Conservation (phyloP, 2,797 vertebrate genomes). For the Cichlasoma orientale region DNA sequence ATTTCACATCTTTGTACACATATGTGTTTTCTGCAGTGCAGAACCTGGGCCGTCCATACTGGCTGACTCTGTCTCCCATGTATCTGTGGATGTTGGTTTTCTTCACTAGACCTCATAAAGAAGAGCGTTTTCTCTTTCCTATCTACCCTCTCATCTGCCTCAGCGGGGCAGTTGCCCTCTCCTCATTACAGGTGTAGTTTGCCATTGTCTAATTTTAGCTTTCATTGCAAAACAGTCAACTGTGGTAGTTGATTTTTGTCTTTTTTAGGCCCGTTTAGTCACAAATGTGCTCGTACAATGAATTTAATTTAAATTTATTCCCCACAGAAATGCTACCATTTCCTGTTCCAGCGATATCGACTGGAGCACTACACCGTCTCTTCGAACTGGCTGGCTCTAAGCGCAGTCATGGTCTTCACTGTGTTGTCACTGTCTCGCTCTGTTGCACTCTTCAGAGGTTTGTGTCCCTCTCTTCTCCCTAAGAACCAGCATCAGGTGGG, state of each 20-base stretch:
- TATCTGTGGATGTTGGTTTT: constrained; percentile 98
- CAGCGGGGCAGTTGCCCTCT: constrained; percentile 91
- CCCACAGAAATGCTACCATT: constrained; percentile 97
- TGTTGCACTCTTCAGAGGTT: constrained; percentile 94
- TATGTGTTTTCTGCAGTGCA: constrained; percentile 86
- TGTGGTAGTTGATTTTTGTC: not conserved
- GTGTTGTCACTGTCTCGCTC: constrained; percentile 93
- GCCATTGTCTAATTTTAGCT: not conserved
- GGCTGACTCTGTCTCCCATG: constrained; percentile 97
- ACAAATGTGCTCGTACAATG: not conserved
- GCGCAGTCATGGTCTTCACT: constrained; percentile 86
- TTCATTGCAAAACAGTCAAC: not conserved
- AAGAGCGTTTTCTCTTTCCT: constrained; percentile 96
- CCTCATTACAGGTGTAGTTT: constrained; percentile 89
- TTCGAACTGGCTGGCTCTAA: constrained; percentile 93
- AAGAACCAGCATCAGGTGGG: not conserved
- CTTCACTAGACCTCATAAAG: constrained; percentile 96
- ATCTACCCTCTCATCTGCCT: constrained; percentile 97
- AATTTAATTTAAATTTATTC: constrained; percentile 27
- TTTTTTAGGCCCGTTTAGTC: not conserved
- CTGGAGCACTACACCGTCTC: constrained; percentile 97
- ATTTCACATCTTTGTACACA: constrained; percentile 19
- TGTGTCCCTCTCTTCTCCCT: not conserved
- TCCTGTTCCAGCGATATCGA: constrained; percentile 94
- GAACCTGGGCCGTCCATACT: constrained; percentile 97